Evolutionary conservation across 2,113 vertebrate species (phyloP), one percentile per base, ranked within the genome.

Genomic region (Salminus brasiliensis): DNA sequence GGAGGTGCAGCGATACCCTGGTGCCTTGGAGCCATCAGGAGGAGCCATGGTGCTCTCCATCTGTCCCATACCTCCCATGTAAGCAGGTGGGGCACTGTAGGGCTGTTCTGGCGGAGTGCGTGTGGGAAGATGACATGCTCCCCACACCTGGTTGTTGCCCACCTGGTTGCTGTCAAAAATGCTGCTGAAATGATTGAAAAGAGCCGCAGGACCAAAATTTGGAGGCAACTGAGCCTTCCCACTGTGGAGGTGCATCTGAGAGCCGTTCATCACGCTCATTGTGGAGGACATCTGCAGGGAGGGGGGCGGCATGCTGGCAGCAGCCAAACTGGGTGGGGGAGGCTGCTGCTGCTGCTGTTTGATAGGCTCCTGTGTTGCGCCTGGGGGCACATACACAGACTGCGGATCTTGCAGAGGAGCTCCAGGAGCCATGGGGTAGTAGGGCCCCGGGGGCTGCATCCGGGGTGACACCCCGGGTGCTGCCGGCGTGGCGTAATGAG

Each of bases 111-210:
- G 91, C 30, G 96, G 93, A 85, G 96, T 95, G 86, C 96, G 93
- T 78, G 95, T 90, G 45, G 97, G 94, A 75, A 97, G 89, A 47
- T 95, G 95, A 77, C 96, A 97, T 62, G 95, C 95, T 85, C 96
- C 96, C 97, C 97, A 99, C 30, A 96, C 95, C 87, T 96, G 97
- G 91, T 95, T 98, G 89, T 95, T 94, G 87, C 96, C 94, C 83
- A 97, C 95, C 94, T 98, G 95, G 85, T 90, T 97, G 88, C 91
- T 97, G 83, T 98, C 96, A 86, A 98, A 98, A 89, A 98, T 97
- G 92, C 95, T 98, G 91, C 96, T 97, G 91, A 99, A 98, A 89
- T 95, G 95, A 94, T 95, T 98, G 91, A 98, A 97, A 86, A 98
- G 95, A 29, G 96, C 96, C 63, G 96, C 94, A 47, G 95, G 95